Evolutionary conservation across 2,113 vertebrate species (phyloP), one percentile per base, ranked within the genome.

Genomic region (Sinocyclocheilus grahami): DNA sequence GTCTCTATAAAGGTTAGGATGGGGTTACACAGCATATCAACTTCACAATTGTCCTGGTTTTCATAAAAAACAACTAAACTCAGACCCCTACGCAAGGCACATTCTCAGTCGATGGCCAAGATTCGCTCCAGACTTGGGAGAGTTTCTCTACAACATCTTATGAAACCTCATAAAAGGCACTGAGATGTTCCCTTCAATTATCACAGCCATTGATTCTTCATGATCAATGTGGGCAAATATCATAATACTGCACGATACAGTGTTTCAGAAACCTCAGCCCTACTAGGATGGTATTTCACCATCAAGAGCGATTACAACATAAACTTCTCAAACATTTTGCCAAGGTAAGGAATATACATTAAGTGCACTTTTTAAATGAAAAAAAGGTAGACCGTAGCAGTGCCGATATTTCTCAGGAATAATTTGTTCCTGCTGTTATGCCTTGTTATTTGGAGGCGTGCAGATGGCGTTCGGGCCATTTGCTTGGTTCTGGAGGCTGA

Each of bases 401-500:
- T 80, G 87, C 71, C 80, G 86, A 89, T 85, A 85, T 33, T 80
- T 30, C 87, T 77, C 86, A 80, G 87, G 48, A 90, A 79, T 90
- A 87, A 91, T 82, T 71, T 58, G 75, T 84, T 85, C 87, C 81
- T 86, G 91, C 75, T 90, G 90, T 89, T 90, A 71, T 81, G 86
- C 82, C 87, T 89, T 89, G 87, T 92, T 90, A 85, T 82, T 89
- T 87, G 85, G 80, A 80, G 84, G 27, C 91, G 86, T 91, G 83
- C 89, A 84, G 79, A 91, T 90, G 85, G 88, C 72, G 84, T 89
- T 86, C 48, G 55, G 88, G 90, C 82, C 85, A 58, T 92, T 93
- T 92, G 92, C 88, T 93, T 92, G 93, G 89, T 87, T 91, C 86
- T 92, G 85, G 91, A 89, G 84, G 84, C 88, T 82, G 85, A 89